Evolutionary conservation across 2,113 vertebrate genomes (phyloP).

Genomic region (Centropus unirufus): DNA sequence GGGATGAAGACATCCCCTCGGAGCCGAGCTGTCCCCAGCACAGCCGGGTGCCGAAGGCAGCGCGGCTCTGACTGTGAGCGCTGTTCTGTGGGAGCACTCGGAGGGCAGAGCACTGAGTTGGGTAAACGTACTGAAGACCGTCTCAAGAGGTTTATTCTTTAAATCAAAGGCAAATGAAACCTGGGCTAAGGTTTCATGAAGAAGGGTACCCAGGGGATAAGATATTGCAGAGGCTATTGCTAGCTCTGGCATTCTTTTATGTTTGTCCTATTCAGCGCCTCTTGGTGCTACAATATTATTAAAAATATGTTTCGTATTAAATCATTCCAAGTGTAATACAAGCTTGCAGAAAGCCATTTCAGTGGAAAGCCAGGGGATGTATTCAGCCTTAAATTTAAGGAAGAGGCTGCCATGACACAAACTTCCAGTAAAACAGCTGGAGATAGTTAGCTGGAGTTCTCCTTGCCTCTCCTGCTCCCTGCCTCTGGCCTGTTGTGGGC

Average conservation of each 20-base stretch:
- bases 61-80: rapidly evolving
- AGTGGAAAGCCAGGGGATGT: background rate
- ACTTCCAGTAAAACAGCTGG: background rate
- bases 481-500: background rate
- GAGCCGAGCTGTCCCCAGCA: background rate
- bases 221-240: background rate
- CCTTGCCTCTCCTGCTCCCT: background rate
- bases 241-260: background rate
- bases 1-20: background rate
- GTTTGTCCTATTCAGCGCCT: background rate
- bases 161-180: background rate
- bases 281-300: background rate
- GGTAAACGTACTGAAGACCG: rapidly evolving
- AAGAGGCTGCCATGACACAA: background rate
- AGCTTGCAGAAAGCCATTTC: background rate
- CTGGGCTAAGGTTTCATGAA: background rate
- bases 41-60: background rate
- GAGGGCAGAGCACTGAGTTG: background rate
- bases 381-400: background rate
- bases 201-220: background rate
- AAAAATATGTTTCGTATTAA: slow-evolving; percentile 6
- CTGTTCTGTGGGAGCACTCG: rapidly evolving
- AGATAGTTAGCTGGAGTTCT: background rate
- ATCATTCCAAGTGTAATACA: background rate
- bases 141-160: background rate